Evolutionary conservation across 2,888 invertebrate genomes (phyloP).

Genomic region (Heliconius aoede): DNA sequence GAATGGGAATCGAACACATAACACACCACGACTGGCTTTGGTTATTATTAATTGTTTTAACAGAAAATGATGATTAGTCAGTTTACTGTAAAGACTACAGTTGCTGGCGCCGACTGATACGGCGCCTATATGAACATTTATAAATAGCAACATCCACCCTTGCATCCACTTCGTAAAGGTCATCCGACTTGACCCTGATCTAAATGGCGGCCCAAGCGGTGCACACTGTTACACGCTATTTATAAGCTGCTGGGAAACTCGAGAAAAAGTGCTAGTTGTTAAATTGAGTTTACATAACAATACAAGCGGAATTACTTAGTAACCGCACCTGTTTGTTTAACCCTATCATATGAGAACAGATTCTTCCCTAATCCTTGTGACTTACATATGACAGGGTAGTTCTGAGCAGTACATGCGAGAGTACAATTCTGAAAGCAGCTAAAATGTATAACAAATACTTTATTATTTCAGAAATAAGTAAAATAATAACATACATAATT

Average conservation of each 20-base stretch:
- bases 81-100: background rate
- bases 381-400: too few relatives aligned
- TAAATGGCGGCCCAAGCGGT: conserved; percentile 8
- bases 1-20: too few relatives aligned
- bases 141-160: conserved; percentile 9
- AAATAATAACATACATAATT: background rate
- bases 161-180: conserved; percentile 20
- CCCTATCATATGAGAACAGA: too few relatives aligned
- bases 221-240: conserved; percentile 2
- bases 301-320: too few relatives aligned
- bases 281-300: background rate
- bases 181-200: conserved; percentile 19
- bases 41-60: too few relatives aligned
- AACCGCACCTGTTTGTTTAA: too few relatives aligned
- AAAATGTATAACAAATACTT: too few relatives aligned
- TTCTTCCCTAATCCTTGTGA: too few relatives aligned
- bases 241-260: conserved; percentile 9
- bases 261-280: background rate
- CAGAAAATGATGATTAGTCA: background rate
- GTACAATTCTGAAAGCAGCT: too few relatives aligned
- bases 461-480: too few relatives aligned
- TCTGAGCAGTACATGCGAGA: too few relatives aligned
- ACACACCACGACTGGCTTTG: too few relatives aligned
- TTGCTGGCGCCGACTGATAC: background rate
- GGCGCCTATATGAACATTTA: background rate